A percentile compares a stretch with the other conserved stretches of the same genome.
phyloP scores from a whole-genome alignment of 2,797 vertebrate genomes.

The Danio aesculapii region DNA sequence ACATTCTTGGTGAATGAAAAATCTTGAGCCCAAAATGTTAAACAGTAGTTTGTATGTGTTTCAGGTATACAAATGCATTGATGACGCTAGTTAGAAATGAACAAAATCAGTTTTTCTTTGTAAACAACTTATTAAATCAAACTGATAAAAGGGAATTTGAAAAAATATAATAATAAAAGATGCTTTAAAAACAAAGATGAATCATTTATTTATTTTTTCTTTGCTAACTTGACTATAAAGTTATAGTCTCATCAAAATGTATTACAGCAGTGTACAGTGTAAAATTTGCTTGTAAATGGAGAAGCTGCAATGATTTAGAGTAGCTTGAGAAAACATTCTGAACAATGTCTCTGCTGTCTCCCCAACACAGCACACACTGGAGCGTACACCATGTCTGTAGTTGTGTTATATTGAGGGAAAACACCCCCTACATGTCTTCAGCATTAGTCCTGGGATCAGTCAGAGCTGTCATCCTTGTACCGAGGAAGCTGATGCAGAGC shows the following conservation, averaged over 20 bases:
- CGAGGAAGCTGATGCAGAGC: conserved; percentile 19
- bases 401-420: conserved; percentile 34
- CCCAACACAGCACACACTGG: neutral
- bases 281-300: neutral
- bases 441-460: conserved; percentile 29
- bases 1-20: neutral
- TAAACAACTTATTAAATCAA: too few relatives aligned
- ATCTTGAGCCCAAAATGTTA: too few relatives aligned
- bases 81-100: neutral
- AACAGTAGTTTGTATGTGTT: too few relatives aligned
- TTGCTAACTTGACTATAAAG: neutral
- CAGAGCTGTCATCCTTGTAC: conserved; percentile 46
- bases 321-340: neutral
- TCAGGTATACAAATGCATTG: neutral
- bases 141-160: too few relatives aligned
- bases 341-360: neutral
- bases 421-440: conserved; percentile 9
- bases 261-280: neutral
- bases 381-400: neutral
- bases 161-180: too few relatives aligned
- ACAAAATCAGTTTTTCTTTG: too few relatives aligned
- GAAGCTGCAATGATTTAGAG: neutral
- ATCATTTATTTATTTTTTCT: neutral
- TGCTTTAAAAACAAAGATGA: neutral
- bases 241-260: neutral